phyloP scores from a whole-genome alignment of 2,113 vertebrate genomes.

The Melanocharis versteri region DNA sequence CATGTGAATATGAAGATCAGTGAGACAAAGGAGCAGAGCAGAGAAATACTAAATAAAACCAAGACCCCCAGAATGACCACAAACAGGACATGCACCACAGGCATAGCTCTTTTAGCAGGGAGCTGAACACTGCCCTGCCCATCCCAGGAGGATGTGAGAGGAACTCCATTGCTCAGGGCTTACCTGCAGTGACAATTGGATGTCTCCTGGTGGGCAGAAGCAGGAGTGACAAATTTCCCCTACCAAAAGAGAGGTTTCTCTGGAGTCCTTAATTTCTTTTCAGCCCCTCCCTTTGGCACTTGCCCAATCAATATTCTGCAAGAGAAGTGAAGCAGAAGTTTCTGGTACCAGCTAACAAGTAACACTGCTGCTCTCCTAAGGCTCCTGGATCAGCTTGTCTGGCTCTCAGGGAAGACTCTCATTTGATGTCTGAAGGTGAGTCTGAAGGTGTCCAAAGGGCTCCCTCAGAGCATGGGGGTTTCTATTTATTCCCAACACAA shows the following conservation, averaged over 20 bases:
- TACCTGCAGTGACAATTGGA: neutral
- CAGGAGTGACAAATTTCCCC: neutral
- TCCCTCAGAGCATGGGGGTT: neutral
- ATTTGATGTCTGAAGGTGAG: neutral
- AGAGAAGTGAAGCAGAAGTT: neutral
- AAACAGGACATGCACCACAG: neutral
- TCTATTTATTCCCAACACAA: neutral
- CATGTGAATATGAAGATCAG: neutral
- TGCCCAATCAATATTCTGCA: neutral
- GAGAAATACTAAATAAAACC: neutral
- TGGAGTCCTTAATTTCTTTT: neutral
- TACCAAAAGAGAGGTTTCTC: neutral
- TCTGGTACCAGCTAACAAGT: neutral
- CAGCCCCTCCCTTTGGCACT: neutral
- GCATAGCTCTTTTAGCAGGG: neutral
- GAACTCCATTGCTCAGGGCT: neutral
- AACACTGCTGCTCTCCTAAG: neutral
- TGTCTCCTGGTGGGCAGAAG: rapidly evolving
- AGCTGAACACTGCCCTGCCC: neutral
- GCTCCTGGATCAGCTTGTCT: neutral
- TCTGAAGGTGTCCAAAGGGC: neutral
- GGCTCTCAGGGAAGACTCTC: neutral
- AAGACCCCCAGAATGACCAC: neutral
- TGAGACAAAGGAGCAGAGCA: neutral
- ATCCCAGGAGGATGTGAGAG: neutral